Base-by-base conservation (phyloP, 2,888 invertebrate species). In the Hemicrepidius hirtus region DNA sequence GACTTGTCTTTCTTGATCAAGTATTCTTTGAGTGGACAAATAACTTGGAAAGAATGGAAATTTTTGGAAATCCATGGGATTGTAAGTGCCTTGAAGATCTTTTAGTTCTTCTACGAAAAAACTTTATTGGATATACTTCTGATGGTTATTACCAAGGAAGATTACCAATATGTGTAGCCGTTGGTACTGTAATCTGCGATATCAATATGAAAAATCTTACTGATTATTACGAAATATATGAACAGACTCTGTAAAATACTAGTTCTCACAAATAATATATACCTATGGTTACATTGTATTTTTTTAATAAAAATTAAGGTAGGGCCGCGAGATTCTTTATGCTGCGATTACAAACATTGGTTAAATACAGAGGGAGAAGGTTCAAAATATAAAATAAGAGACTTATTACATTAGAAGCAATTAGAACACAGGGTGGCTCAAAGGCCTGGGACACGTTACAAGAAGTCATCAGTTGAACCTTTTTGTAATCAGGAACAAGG, bases 41-140 rank as follows among this genome's bases (percentile, higher is more conserved):
- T 13, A 76, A 77, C 55, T 71, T 81, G 50, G 71, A 79, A 55
- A 24, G 28, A 32, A 68, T 82, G 57, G 75, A 81, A 68, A 75
- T 80, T 49, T 73, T 68, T 32, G 78, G 76, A 13, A 80, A 82
- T 68, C 77, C 78, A 13, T 81, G 80, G 80, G 77, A 80, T 50
- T 79, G 78, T 68, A 65, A 74, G 35, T 78, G 77, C 67, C 71
- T 80, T 5, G 59, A 75, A 12, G 57, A 75, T 41, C 46, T 80
- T 13, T 16, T 77, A 13, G 32, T 35, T 9, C 6, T 78, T 12
- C 53, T 80, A 18, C 63, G 46, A 12, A 44, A 67, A 32, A 68
- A 70, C 41, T 72, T 60, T 53, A 73, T 78, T 60, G 21, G 13
- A 2, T 79, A 76, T 55, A 28, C 28, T 28, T 66, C 59, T 20